A percentile compares a stretch with the other conserved stretches of the same genome.
phyloP scores from a whole-genome alignment of 2,797 vertebrate species.

The Hyperoplus lanceolatus region DNA sequence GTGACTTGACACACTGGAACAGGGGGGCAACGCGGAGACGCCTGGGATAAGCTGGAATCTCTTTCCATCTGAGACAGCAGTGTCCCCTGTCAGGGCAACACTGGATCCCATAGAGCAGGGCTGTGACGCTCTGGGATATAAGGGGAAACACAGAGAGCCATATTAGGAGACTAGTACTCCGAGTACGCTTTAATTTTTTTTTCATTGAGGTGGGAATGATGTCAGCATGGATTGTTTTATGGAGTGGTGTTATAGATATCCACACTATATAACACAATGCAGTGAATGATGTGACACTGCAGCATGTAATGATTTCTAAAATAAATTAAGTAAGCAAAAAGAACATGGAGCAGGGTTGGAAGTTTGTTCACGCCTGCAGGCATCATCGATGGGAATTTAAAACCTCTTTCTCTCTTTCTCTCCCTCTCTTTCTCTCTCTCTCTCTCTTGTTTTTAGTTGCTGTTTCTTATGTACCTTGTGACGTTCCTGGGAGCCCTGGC shows the following conservation, averaged over 20 bases:
- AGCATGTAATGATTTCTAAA: conserved; percentile 7
- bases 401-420: conserved; percentile 9
- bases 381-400: conserved; percentile 10
- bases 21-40: conserved; percentile 23
- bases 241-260: not conserved
- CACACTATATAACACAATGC: not conserved
- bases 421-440: conserved; percentile 26
- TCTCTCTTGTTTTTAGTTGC: conserved; percentile 81
- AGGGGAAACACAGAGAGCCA: conserved; percentile 48
- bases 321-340: not conserved
- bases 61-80: conserved; percentile 61
- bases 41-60: conserved; percentile 49
- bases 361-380: not conserved
- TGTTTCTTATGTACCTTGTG: conserved; percentile 92
- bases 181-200: conserved; percentile 5
- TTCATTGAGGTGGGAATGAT: not conserved
- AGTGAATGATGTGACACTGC: not conserved
- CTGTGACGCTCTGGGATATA: conserved; percentile 55
- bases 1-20: conserved; percentile 75
- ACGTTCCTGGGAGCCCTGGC: conserved; percentile 91
- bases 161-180: conserved; percentile 24
- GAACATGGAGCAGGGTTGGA: conserved; percentile 14
- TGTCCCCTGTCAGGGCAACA: conserved; percentile 76
- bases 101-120: conserved; percentile 32
- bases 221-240: not conserved